Conservation (phyloP, 2,888 invertebrate genomes). For the Periphyllus acericola region DNA sequence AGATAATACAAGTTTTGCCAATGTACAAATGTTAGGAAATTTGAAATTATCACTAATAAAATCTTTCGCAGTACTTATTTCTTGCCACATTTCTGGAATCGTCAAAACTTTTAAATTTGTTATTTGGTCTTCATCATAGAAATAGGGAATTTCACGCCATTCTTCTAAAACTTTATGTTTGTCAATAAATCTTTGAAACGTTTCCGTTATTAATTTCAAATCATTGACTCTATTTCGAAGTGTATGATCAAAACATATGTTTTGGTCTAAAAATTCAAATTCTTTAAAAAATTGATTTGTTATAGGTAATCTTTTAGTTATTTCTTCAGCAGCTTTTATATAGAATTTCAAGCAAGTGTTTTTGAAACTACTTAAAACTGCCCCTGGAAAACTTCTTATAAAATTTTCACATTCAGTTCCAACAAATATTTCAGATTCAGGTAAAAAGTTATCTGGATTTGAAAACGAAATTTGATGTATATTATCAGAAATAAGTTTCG, state of each 20-base stretch:
- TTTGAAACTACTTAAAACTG: background rate
- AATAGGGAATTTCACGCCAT: slow-evolving; percentile 10
- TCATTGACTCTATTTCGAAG: background rate
- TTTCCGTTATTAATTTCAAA: background rate
- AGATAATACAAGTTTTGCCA: background rate
- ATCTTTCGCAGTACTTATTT: background rate
- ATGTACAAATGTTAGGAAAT: background rate
- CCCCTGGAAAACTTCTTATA: background rate
- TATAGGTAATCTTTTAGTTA: background rate
- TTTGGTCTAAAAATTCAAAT: slow-evolving; percentile 17
- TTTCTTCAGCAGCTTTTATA: slow-evolving; percentile 1
- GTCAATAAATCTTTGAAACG: too few species aligned
- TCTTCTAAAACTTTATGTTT: slow-evolving; percentile 7
- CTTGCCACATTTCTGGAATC: background rate
- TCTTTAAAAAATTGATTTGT: background rate
- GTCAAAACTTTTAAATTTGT: background rate
- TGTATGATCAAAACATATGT: background rate
- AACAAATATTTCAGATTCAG: slow-evolving; percentile 13
- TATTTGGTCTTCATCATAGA: background rate
- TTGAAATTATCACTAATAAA: background rate
- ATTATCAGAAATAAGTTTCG: background rate
- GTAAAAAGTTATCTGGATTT: background rate
- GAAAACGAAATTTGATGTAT: background rate
- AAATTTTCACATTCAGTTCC: background rate
- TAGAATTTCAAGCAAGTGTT: slow-evolving; percentile 1